Evolutionary conservation across 2,113 vertebrate genomes (phyloP).

Genomic region (Pao palembangensis): DNA sequence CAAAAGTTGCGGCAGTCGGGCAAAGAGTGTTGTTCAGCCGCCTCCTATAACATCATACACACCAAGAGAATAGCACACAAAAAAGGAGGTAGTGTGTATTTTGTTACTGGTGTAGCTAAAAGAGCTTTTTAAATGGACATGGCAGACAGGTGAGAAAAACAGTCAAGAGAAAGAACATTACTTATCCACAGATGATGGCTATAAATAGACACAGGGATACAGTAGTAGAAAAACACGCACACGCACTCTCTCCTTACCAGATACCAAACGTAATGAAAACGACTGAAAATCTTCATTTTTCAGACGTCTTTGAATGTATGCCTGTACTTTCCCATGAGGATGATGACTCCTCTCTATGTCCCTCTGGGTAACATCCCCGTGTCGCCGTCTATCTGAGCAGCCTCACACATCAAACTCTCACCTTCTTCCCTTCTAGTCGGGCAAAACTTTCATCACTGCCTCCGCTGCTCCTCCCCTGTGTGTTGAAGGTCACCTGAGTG

Average conservation of each 20-base stretch:
- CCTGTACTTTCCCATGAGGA: background rate
- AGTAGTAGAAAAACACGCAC: slow-evolving; percentile 1
- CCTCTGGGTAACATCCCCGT: slow-evolving; percentile 36
- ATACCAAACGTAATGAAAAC: slow-evolving; percentile 86
- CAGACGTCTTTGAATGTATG: background rate
- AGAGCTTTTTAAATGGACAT: background rate
- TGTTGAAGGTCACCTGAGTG: slow-evolving; percentile 49
- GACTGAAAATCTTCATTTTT: slow-evolving; percentile 83
- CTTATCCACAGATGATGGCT: slow-evolving; percentile 5
- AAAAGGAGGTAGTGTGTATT: background rate
- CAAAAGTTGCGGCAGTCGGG: slow-evolving; percentile 67
- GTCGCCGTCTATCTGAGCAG: slow-evolving; percentile 16
- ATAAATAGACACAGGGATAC: slow-evolving; percentile 13
- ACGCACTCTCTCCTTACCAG: slow-evolving; percentile 73
- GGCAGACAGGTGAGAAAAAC: slow-evolving; percentile 10
- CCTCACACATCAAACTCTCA: slow-evolving; percentile 17
- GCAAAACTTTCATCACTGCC: slow-evolving; percentile 34
- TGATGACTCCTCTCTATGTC: slow-evolving; percentile 3
- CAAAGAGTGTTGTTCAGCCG: slow-evolving; percentile 57
- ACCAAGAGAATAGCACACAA: slow-evolving; percentile 24
- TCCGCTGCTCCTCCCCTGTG: slow-evolving; percentile 37
- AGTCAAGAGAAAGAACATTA: slow-evolving; percentile 2
- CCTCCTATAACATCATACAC: slow-evolving; percentile 64
- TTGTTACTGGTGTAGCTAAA: background rate
- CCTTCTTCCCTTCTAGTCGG: slow-evolving; percentile 22